A percentile compares a stretch with the other conserved stretches of the same genome.
Conservation (phyloP, 2,888 invertebrate species). For the Phorcus lineatus region DNA sequence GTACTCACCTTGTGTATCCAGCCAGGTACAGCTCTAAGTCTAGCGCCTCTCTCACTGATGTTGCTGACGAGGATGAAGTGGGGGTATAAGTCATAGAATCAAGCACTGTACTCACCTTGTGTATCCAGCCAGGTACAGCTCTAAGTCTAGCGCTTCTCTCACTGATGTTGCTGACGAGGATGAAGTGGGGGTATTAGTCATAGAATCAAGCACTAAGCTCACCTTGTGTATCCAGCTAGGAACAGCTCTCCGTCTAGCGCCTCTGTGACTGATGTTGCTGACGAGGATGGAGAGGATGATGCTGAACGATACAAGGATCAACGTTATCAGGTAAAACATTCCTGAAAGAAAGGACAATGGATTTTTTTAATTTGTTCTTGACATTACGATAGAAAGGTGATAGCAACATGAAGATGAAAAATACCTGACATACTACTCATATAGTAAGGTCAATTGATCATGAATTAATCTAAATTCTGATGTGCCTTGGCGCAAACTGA, state of each 20-base stretch:
- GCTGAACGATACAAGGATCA: constrained; percentile 39
- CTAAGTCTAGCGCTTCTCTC: constrained; percentile 30
- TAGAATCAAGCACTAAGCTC: neutral
- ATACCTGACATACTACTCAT: too few relatives aligned
- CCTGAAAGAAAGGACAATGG: constrained; percentile 17
- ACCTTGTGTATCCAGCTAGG: constrained; percentile 43
- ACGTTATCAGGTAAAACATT: constrained; percentile 41
- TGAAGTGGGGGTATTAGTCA: too few relatives aligned
- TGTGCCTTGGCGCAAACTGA: too few relatives aligned
- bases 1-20: constrained; percentile 41
- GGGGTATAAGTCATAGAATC: too few relatives aligned
- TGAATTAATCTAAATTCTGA: too few relatives aligned
- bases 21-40: constrained; percentile 35
- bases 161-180: constrained; percentile 35
- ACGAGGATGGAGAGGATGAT: constrained; percentile 35
- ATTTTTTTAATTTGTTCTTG: too few relatives aligned
- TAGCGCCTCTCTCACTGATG: constrained; percentile 31
- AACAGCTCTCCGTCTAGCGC: constrained; percentile 34
- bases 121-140: constrained; percentile 41
- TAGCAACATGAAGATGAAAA: too few relatives aligned
- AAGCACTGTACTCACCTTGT: constrained; percentile 36
- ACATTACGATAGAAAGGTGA: too few relatives aligned
- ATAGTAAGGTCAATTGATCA: too few relatives aligned
- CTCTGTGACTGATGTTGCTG: constrained; percentile 31
- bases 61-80: constrained; percentile 36